A percentile compares a stretch with the other conserved stretches of the same genome.
Conservation (phyloP, 2,113 vertebrate species). For the Rhinogobius similis region DNA sequence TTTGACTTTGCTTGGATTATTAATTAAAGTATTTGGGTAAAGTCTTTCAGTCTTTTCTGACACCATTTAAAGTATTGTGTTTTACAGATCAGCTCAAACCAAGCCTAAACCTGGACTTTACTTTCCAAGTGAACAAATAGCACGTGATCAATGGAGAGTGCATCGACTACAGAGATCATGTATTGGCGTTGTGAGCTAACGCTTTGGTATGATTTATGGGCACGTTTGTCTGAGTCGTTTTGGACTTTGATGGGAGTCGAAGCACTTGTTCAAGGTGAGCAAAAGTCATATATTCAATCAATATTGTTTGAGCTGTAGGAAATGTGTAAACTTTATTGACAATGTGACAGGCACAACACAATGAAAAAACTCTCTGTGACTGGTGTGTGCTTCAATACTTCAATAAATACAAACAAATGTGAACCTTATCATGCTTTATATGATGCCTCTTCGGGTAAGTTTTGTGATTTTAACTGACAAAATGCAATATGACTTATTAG, state of each 20-base stretch:
- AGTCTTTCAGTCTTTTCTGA: no score
- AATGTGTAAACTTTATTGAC: neutral
- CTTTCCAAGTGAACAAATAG: conserved; percentile 9
- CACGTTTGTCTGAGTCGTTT: conserved; percentile 25
- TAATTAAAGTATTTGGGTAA: no score
- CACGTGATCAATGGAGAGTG: conserved; percentile 22
- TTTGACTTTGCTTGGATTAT: no score
- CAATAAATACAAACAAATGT: no score
- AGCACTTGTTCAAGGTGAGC: conserved; percentile 50
- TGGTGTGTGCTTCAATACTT: no score
- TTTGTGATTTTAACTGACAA: no score
- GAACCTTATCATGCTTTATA: no score
- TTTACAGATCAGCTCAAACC: no score
- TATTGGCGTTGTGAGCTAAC: conserved; percentile 22
- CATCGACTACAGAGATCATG: conserved; percentile 43
- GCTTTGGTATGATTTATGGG: conserved; percentile 45
- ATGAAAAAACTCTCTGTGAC: neutral
- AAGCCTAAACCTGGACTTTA: neutral
- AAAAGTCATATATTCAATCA: conserved; percentile 28
- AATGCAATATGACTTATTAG: no score
- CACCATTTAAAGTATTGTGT: no score
- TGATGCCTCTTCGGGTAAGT: no score
- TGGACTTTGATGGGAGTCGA: conserved; percentile 27
- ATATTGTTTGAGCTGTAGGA: conserved; percentile 11
- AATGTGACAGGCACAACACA: neutral